Evolutionary conservation across 2,888 invertebrate species (phyloP).

Genomic region (Carabus problematicus): DNA sequence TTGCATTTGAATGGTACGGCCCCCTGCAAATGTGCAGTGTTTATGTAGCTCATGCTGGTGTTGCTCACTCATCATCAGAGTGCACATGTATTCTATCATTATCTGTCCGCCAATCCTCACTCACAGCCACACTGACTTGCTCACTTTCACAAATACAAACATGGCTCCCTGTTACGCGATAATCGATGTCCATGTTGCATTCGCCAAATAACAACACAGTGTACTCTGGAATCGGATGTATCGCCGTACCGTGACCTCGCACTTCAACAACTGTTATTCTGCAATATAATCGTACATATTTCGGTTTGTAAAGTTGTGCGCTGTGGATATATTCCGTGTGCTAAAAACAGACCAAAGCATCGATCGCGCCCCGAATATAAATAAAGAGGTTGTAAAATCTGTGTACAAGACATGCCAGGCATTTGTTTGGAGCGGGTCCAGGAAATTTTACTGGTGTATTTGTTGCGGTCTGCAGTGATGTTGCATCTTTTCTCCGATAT

Average conservation of each 20-base stretch:
- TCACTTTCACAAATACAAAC: slow-evolving; percentile 7
- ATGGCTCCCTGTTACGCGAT: not conserved
- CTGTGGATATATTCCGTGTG: no score
- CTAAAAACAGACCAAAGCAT: no score
- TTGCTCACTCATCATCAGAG: not conserved
- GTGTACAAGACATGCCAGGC: not conserved
- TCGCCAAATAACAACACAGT: not conserved
- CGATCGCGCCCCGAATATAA: no score
- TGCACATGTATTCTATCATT: slow-evolving; percentile 2
- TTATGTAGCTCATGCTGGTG: slow-evolving; percentile 2
- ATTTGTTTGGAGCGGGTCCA: slow-evolving; percentile 4
- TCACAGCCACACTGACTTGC: not conserved
- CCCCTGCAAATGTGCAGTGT: slow-evolving; percentile 10
- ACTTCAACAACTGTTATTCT: no score
- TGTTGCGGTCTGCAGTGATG: not conserved
- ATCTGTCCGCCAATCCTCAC: not conserved
- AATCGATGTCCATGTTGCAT: not conserved
- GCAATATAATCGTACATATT: no score
- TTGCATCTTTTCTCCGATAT: slow-evolving; percentile 5
- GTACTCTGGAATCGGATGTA: no score
- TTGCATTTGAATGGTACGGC: slow-evolving; percentile 20
- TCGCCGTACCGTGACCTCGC: no score
- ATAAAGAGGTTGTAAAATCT: no score
- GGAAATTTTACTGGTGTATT: slow-evolving; percentile 1
- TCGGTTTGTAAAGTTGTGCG: no score